Evolutionary conservation across 2,797 vertebrate genomes (phyloP).

Genomic region (Sebastes cheni): DNA sequence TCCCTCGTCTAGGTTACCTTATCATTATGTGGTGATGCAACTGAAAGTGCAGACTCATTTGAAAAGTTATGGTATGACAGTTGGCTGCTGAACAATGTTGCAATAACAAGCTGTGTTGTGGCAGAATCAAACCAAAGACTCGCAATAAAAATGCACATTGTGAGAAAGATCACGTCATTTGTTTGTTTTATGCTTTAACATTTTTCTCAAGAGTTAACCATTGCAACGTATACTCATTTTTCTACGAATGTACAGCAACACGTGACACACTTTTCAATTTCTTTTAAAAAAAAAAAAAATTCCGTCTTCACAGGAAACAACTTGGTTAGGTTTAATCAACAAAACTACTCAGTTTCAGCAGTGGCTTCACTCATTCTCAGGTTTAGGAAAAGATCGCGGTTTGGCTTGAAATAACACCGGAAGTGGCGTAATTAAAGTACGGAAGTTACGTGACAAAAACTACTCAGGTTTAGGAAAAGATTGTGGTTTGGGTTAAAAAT

Average conservation of each 20-base stretch:
- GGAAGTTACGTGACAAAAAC: too few species aligned
- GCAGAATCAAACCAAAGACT: not conserved
- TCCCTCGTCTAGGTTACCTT: not conserved
- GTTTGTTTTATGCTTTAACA: not conserved
- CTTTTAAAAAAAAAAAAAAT: not conserved
- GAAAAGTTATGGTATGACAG: not conserved
- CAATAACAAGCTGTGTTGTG: not conserved
- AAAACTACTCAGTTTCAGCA: too few species aligned
- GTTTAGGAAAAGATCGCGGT: not conserved
- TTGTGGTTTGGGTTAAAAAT: too few species aligned
- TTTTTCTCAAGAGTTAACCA: not conserved
- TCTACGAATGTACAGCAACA: not conserved
- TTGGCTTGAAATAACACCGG: too few species aligned
- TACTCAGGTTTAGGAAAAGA: too few species aligned
- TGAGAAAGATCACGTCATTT: not conserved
- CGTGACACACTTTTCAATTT: not conserved
- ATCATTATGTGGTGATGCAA: not conserved
- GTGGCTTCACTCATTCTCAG: too few species aligned
- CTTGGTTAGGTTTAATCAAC: not conserved
- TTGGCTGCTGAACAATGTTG: not conserved
- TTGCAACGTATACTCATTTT: too few species aligned
- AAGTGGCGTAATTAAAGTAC: too few species aligned
- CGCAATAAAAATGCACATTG: not conserved
- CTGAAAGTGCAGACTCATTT: not conserved
- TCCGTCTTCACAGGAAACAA: not conserved